These are phyloP conservation scores for Lepus townsendii DNA, from an alignment of 2,797 vertebrate species.

Conservation along the genomic window DNA sequence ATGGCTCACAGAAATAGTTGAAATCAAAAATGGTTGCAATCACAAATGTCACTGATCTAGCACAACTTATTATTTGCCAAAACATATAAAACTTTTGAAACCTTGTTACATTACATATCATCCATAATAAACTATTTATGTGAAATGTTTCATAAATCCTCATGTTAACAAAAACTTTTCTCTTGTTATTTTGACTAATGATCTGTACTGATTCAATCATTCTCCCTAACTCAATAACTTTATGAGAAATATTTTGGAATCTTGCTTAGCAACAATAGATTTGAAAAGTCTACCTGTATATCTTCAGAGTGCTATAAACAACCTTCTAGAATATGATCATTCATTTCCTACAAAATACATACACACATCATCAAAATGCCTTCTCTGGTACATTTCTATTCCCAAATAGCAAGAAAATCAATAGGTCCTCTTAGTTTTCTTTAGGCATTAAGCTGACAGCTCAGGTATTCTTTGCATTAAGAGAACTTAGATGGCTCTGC, in stretches of 20 bases:
- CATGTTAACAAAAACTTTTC: slow-evolving; percentile 17
- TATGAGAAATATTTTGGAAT: slow-evolving; percentile 9
- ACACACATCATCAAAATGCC: background rate
- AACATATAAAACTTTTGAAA: background rate
- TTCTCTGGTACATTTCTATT: background rate
- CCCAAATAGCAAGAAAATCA: slow-evolving; percentile 30
- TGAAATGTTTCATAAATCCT: background rate
- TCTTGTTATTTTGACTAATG: background rate
- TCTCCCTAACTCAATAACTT: background rate
- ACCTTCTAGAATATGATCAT: background rate
- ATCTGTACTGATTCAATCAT: background rate
- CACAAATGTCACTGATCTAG: background rate
- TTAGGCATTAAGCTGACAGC: background rate
- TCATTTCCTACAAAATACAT: slow-evolving; percentile 16
- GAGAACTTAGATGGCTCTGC: background rate
- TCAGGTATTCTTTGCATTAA: slow-evolving; percentile 22
- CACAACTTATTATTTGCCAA: slow-evolving; percentile 15
- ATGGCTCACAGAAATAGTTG: slow-evolving; percentile 31
- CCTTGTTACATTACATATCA: background rate
- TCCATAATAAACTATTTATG: background rate
- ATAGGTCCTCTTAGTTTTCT: background rate
- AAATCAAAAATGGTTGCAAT: background rate
- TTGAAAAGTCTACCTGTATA: background rate
- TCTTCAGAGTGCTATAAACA: background rate
- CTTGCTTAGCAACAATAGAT: slow-evolving; percentile 5